Percentiles rank a stretch among this genome's conserved stretches.
These are phyloP conservation scores for Elmis aenea DNA, from an alignment of 2,888 invertebrate genomes.

Conservation along the genomic window DNA sequence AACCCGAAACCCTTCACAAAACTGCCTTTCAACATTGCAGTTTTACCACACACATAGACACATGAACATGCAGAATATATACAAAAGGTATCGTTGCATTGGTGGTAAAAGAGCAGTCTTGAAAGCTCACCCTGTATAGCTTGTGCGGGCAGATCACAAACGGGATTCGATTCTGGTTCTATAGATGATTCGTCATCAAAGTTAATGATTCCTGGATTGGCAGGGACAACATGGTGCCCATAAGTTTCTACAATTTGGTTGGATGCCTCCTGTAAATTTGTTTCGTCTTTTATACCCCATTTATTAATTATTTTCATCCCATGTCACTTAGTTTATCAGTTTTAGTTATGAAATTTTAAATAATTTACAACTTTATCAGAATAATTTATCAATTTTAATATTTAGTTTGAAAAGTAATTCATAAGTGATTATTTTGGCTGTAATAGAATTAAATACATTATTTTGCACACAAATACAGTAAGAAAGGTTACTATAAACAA, in stretches of 20 bases:
- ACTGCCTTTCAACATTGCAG: slow-evolving; percentile 25
- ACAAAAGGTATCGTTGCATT: background rate
- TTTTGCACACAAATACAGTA: no score
- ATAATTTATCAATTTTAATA: no score
- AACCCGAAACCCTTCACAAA: slow-evolving; percentile 38
- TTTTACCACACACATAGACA: slow-evolving; percentile 16
- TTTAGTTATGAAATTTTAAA: no score
- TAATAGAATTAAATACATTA: no score
- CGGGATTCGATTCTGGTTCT: slow-evolving; percentile 34
- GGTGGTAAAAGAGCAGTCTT: slow-evolving; percentile 25
- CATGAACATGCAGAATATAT: no score
- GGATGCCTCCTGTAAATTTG: slow-evolving; percentile 47
- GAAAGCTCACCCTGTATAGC: slow-evolving; percentile 42
- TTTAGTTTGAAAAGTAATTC: no score
- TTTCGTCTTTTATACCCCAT: slow-evolving; percentile 32
- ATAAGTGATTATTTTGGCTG: no score
- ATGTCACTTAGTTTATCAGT: slow-evolving; percentile 1
- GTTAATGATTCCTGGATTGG: slow-evolving; percentile 40
- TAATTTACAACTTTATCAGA: no score
- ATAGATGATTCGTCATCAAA: slow-evolving; percentile 40
- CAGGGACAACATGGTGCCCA: slow-evolving; percentile 39
- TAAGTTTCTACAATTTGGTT: slow-evolving; percentile 46
- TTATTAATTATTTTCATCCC: background rate
- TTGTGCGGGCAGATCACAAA: slow-evolving; percentile 37
- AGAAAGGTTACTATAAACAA: no score